These are phyloP conservation scores for Propithecus perrieri DNA, from an alignment of 2,797 vertebrate genomes.

Conservation along the genomic window DNA sequence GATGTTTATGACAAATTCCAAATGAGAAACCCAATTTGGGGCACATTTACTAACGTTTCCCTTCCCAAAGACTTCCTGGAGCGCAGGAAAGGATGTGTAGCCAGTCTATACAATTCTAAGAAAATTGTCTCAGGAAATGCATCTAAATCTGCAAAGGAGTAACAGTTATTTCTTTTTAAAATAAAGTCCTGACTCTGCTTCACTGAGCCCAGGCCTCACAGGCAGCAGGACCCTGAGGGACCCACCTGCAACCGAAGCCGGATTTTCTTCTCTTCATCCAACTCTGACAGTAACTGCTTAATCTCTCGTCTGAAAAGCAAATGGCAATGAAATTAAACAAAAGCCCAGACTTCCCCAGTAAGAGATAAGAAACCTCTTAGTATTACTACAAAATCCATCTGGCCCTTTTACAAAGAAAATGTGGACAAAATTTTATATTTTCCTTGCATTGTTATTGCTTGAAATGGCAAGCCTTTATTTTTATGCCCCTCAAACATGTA, in stretches of 20 bases:
- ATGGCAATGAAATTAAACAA: slow-evolving; percentile 64
- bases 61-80: neutral
- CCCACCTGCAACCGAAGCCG: slow-evolving; percentile 95
- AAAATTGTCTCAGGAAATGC: neutral
- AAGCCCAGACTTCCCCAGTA: slow-evolving; percentile 14
- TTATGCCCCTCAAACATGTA: neutral
- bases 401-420: slow-evolving; percentile 39
- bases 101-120: neutral
- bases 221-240: neutral
- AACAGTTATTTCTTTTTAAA: slow-evolving; percentile 11
- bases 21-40: neutral
- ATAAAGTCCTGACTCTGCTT: neutral
- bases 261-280: slow-evolving; percentile 98
- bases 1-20: neutral
- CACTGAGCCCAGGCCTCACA: neutral
- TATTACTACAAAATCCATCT: neutral
- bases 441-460: neutral
- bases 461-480: slow-evolving; percentile 6
- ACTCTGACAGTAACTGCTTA: slow-evolving; percentile 93
- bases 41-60: neutral
- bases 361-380: slow-evolving; percentile 27
- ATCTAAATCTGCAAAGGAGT: neutral
- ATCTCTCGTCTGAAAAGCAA: slow-evolving; percentile 93
- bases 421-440: neutral
- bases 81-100: neutral